phyloP scores from a whole-genome alignment of 2,888 invertebrate species.

The Thymelicus lineola region DNA sequence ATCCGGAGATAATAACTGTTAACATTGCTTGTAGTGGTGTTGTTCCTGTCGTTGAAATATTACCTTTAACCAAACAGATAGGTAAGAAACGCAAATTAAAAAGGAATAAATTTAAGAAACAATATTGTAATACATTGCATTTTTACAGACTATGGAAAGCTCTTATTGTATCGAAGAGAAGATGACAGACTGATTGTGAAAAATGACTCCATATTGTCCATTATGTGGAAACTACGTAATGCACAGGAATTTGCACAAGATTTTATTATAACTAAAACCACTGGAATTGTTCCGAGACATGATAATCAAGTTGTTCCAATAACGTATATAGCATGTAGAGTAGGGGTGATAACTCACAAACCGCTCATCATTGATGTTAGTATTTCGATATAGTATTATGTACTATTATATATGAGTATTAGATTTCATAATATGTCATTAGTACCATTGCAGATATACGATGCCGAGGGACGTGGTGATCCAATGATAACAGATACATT shows the following conservation, averaged over 20 bases:
- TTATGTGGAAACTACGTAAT: slow-evolving; percentile 84
- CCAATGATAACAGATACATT: slow-evolving; percentile 75
- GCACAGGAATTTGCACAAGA: slow-evolving; percentile 69
- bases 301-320: slow-evolving; percentile 78
- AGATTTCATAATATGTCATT: neutral
- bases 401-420: neutral
- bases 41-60: slow-evolving; percentile 77
- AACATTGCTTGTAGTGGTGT: slow-evolving; percentile 81
- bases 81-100: slow-evolving; percentile 53
- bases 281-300: slow-evolving; percentile 71
- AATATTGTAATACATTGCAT: neutral
- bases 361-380: slow-evolving; percentile 75
- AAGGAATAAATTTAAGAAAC: neutral
- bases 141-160: slow-evolving; percentile 80
- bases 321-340: slow-evolving; percentile 76
- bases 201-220: slow-evolving; percentile 83
- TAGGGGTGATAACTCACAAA: slow-evolving; percentile 69
- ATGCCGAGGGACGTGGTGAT: slow-evolving; percentile 70
- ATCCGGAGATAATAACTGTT: slow-evolving; percentile 83
- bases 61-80: slow-evolving; percentile 69
- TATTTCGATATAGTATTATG: slow-evolving; percentile 33
- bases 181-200: slow-evolving; percentile 78
- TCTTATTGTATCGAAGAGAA: slow-evolving; percentile 78
- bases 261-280: slow-evolving; percentile 73
- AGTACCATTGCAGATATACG: slow-evolving; percentile 72